phyloP scores from a whole-genome alignment of 1,140 invertebrate species.

The Formica selysi region DNA sequence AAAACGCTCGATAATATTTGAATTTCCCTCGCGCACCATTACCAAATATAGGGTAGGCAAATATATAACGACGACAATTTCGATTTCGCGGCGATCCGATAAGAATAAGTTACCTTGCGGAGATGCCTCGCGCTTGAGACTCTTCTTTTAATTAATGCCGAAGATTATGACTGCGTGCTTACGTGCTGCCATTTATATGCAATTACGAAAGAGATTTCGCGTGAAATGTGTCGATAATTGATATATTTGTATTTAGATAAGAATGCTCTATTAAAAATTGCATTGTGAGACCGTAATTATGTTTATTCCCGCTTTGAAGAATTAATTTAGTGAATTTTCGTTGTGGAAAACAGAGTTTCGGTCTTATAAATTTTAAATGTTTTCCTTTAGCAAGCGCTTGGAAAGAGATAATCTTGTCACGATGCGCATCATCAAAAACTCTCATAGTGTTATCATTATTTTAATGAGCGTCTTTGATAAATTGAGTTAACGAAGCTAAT shows the following conservation, averaged over 20 bases:
- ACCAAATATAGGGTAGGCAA: background rate
- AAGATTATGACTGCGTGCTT: background rate
- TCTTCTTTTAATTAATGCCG: conserved; percentile 17
- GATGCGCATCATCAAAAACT: conserved; percentile 4
- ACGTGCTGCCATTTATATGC: background rate
- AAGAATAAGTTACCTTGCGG: background rate
- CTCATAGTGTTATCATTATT: conserved; percentile 26
- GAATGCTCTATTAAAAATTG: background rate
- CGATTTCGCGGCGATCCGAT: conserved; percentile 8
- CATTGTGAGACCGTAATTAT: background rate
- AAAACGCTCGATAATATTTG: conserved; percentile 65
- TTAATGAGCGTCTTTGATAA: conserved; percentile 24
- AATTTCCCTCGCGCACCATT: conserved; percentile 60
- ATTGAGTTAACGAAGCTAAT: conserved; percentile 34
- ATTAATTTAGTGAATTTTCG: background rate
- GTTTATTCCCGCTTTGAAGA: background rate
- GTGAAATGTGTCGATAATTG: background rate
- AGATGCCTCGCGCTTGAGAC: background rate
- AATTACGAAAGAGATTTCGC: background rate
- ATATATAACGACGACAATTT: background rate
- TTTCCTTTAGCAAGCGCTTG: background rate
- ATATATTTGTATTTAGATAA: background rate
- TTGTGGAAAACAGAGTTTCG: background rate
- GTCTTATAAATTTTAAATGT: conserved; percentile 19
- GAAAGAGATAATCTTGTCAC: background rate